phyloP scores from a whole-genome alignment of 1,140 invertebrate genomes.

The Sipha flava region DNA sequence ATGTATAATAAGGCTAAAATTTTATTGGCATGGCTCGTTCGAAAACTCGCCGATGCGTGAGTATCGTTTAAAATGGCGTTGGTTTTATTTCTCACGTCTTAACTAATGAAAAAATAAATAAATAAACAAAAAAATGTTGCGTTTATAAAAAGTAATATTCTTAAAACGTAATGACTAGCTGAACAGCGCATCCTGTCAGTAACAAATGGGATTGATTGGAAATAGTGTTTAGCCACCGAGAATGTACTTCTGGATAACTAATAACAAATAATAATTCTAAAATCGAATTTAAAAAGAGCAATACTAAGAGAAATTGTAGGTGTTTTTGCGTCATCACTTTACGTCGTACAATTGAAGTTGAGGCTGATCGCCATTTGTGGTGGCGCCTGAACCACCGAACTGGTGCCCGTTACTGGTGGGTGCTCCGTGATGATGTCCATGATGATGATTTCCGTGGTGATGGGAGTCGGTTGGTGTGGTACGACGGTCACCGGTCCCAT shows the following conservation, averaged over 20 bases:
- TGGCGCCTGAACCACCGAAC: not conserved
- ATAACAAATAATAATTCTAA: not conserved
- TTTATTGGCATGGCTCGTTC: too few relatives aligned
- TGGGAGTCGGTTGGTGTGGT: not conserved
- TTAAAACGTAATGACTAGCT: not conserved
- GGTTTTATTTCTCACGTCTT: not conserved
- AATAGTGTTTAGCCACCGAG: too few relatives aligned
- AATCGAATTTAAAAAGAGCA: not conserved
- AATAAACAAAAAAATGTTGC: not conserved
- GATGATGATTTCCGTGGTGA: constrained; percentile 7
- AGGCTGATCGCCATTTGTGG: constrained; percentile 11
- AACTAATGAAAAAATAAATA: not conserved
- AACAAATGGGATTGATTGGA: not conserved
- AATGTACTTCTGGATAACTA: not conserved
- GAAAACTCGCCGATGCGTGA: too few relatives aligned
- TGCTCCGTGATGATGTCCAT: not conserved
- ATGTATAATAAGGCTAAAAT: too few relatives aligned
- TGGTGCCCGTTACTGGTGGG: constrained; percentile 4
- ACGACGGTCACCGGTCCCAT: not conserved
- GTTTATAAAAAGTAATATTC: not conserved
- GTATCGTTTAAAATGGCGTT: too few relatives aligned
- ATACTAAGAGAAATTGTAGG: not conserved
- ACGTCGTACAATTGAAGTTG: constrained; percentile 13
- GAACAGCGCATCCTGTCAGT: not conserved
- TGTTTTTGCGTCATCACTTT: not conserved